Evolutionary conservation across 2,888 invertebrate genomes (phyloP), one percentile per base, ranked within the genome.

Genomic region (Leucania comma): DNA sequence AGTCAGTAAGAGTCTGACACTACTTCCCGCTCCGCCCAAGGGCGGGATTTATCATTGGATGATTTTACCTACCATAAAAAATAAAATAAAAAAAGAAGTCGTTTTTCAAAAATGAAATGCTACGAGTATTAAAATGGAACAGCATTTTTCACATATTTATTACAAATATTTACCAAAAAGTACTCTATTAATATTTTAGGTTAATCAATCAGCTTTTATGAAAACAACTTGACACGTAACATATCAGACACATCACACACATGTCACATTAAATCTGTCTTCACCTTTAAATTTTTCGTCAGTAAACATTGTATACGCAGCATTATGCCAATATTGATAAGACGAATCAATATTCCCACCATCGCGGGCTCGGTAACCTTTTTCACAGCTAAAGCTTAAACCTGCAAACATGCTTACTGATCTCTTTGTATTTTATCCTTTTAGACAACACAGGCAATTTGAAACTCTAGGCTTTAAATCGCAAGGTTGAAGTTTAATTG

Each of bases 321-420:
- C 86, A 89, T 88, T 88, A 88, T 88, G 85, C 88, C 90, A 92
- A 93, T 92, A 93, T 92, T 91, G 91, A 90, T 92, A 90, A 90
- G 86, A 83, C 78, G 87, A 91, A 91, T 92, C 92, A 90, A 92
- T 92, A 91, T 93, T 92, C 92, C 89, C 90, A 92, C 91, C 90
- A 89, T 89, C 87, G 85, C 80, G 72, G 84, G 80, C 90, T 87
- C 80, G 73, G 88, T 87, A 91, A 91, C 90, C 91, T 90, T 91
- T 90, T 90, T 90, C 90, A 87, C 90, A 89, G 90, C 89, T 88
- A 85, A 88, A 86, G 87, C 85, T 87, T 86, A 86, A 89, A 83
- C 84, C 88, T 84, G 89, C 88, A 90, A 91, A 91, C 89, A 90
- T 86, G 87, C 89, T 90, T 87, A 89, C 88, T 81, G 87, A 90